These are phyloP conservation scores for Micronycteris hirsuta DNA, from an alignment of 2,113 vertebrate genomes.

Conservation along the genomic window DNA sequence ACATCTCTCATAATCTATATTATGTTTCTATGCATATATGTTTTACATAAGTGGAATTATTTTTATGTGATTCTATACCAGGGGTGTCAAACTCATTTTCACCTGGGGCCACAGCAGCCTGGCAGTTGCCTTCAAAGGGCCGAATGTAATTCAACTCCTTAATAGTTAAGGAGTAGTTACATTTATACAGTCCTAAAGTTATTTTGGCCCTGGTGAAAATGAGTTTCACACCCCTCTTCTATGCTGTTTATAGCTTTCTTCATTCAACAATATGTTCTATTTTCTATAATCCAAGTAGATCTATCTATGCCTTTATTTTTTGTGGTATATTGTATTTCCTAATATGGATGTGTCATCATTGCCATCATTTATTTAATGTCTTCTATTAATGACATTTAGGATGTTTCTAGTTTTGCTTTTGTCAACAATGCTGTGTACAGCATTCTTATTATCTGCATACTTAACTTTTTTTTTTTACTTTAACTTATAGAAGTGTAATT, in stretches of 20 bases:
- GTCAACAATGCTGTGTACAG: background rate
- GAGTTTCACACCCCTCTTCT: too few relatives aligned
- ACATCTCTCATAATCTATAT: background rate
- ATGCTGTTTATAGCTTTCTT: background rate
- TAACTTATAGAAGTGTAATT: background rate
- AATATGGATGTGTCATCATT: background rate
- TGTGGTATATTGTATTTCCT: background rate
- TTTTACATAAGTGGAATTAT: background rate
- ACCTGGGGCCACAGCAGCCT: too few relatives aligned
- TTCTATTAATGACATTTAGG: background rate
- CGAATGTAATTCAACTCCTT: too few relatives aligned
- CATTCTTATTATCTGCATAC: background rate
- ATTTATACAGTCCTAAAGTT: too few relatives aligned
- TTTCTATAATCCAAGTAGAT: background rate
- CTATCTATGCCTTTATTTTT: background rate
- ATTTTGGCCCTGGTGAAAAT: too few relatives aligned
- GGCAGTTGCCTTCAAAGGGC: too few relatives aligned
- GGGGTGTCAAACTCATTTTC: too few relatives aligned
- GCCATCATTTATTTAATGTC: background rate
- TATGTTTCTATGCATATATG: background rate
- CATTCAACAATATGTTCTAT: background rate
- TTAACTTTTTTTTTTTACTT: background rate
- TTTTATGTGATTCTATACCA: background rate
- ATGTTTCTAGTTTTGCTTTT: background rate
- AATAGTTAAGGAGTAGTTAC: too few relatives aligned